Conservation (phyloP, 30 jellyfish, hydroid and myxozoan genomes). For the Nemopilema nomurai region DNA sequence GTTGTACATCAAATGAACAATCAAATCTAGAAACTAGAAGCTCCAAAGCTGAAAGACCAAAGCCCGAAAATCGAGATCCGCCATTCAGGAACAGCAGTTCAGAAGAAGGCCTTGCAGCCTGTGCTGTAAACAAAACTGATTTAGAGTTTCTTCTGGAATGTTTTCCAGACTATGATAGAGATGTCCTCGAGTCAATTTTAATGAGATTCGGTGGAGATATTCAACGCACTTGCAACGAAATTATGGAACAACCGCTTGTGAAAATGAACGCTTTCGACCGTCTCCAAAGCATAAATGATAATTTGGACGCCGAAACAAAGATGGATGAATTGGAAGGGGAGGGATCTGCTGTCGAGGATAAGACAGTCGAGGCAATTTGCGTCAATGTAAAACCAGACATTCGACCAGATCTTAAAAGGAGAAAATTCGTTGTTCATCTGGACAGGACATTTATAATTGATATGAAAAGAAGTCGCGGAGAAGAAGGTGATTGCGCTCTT, state of each 20-base stretch:
- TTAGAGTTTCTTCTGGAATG: constrained; percentile 59
- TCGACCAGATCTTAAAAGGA: neutral
- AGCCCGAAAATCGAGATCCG: neutral
- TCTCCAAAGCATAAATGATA: neutral
- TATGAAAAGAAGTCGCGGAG: neutral
- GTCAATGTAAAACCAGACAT: neutral
- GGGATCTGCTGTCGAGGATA: neutral
- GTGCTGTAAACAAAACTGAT: constrained; percentile 4
- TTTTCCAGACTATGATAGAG: constrained; percentile 46
- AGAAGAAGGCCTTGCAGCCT: neutral
- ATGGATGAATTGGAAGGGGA: neutral
- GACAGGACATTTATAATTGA: constrained; percentile 6
- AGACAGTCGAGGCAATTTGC: neutral
- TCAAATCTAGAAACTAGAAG: neutral
- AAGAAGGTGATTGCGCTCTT: neutral
- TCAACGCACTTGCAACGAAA: constrained; percentile 41
- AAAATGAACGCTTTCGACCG: constrained; percentile 10
- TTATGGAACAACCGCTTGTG: constrained; percentile 41
- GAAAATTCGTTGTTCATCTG: neutral
- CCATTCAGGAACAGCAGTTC: neutral
- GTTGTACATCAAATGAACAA: neutral
- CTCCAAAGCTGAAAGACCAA: neutral
- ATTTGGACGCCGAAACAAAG: neutral
- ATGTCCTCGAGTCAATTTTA: constrained; percentile 21
- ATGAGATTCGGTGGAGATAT: constrained; percentile 51